Conservation (phyloP, 2,888 invertebrate genomes). For the Chymomyza fuscimana region DNA sequence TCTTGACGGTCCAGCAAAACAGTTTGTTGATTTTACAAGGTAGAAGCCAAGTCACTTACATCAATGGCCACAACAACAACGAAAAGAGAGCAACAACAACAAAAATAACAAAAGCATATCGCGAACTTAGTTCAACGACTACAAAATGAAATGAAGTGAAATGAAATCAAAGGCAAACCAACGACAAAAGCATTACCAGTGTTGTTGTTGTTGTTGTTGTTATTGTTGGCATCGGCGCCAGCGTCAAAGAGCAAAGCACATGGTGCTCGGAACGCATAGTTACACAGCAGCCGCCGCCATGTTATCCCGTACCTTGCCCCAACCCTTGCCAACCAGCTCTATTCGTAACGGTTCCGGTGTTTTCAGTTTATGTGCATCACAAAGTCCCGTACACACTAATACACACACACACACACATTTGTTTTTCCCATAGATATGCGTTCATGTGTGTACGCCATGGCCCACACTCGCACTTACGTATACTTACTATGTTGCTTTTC, state of each 20-base stretch:
- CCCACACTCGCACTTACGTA: neutral
- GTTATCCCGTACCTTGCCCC: neutral
- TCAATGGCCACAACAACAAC: slow-evolving; percentile 19
- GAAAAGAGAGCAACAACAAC: slow-evolving; percentile 9
- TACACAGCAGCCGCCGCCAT: slow-evolving; percentile 5
- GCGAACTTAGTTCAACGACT: slow-evolving; percentile 49
- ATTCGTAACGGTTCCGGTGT: slow-evolving; percentile 44
- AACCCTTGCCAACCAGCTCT: slow-evolving; percentile 41
- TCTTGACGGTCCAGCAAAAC: neutral
- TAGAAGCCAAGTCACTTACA: slow-evolving; percentile 10
- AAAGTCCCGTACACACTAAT: slow-evolving; percentile 4
- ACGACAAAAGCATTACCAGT: slow-evolving; percentile 27
- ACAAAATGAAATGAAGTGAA: slow-evolving; percentile 73
- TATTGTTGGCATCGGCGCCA: slow-evolving; percentile 32
- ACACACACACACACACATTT: neutral
- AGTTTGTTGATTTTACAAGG: neutral
- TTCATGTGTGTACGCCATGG: neutral
- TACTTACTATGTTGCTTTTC: neutral
- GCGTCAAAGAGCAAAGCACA: slow-evolving; percentile 59
- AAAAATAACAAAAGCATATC: slow-evolving; percentile 34
- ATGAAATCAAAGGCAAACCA: slow-evolving; percentile 73
- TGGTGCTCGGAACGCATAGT: slow-evolving; percentile 6
- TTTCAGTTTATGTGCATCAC: slow-evolving; percentile 69
- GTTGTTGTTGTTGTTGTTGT: slow-evolving; percentile 31
- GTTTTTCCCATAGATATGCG: neutral